Base-by-base conservation (phyloP, 1,140 invertebrate species). In the Saccostrea glomerata region DNA sequence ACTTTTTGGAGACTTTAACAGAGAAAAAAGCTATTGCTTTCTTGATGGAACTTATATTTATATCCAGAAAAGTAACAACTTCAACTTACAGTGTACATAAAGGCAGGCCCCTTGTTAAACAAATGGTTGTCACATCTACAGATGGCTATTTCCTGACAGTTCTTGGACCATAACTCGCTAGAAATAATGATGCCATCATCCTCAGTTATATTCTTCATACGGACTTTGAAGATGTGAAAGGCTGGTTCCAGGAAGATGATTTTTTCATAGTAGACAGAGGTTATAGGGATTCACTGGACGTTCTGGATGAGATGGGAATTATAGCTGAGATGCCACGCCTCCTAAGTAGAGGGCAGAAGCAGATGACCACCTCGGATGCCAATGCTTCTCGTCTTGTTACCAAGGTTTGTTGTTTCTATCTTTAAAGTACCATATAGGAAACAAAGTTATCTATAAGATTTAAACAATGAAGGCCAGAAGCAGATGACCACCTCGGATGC, bases 1-100 rank as follows among this genome's bases (percentile, higher is more conserved):
- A 1, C 82, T 88, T 30, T 85, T 87, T 25, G 55, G 36, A 47
- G 54, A 66, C 36, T 17, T n/a, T 54, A n/a, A 20, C n/a, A 6
- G 63, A 88, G 20, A 40, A 55, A n/a, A 12, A 30, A 23, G 60
- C 60, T 1, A 73, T 88, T 25, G 7, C 77, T 17, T 88, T 9
- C 56, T 88, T 6, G 87, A 88, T 88, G 87, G 87, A 7, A 88
- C 87, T n/a, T 88, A 88, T 40, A 85, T 88, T 23, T 88, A 47
- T 40, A 84, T 36, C 30, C 30, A 36, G 30, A 36, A 36, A 36
- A 36, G 30, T 36, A 36, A 36, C 30, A 36, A 36, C 84, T 15
- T 40, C 70, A 25, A 88, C 85, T 4, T 88, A 36, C 63, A 84
- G 83, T 82, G 6, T 87, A 17, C 84, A 90, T 70, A 83, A 87